Percentiles rank a stretch among this genome's conserved stretches.
phyloP scores from a whole-genome alignment of 2,797 vertebrate species.

The Hyperoplus immaculatus region DNA sequence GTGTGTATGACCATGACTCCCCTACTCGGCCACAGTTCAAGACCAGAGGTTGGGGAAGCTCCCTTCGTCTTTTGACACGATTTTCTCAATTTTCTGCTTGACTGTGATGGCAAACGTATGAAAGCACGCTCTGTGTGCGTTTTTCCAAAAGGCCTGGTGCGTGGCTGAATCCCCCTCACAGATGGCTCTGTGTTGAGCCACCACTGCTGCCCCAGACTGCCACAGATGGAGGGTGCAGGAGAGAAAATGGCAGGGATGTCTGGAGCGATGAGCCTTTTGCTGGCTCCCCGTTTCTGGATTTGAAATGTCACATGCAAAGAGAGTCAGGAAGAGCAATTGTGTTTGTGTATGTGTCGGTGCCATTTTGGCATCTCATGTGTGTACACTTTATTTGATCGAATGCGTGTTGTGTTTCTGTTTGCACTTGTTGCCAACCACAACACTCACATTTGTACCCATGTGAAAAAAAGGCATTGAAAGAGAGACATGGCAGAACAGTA shows the following conservation, averaged over 20 bases:
- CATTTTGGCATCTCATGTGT: slow-evolving; percentile 36
- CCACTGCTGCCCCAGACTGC: slow-evolving; percentile 51
- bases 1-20: slow-evolving; percentile 63
- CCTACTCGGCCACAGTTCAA: slow-evolving; percentile 57
- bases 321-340: slow-evolving; percentile 8
- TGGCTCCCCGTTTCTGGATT: slow-evolving; percentile 1
- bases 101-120: slow-evolving; percentile 66
- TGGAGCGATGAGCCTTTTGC: slow-evolving; percentile 21
- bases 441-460: slow-evolving; percentile 13
- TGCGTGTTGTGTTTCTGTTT: slow-evolving; percentile 42
- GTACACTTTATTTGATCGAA: slow-evolving; percentile 10
- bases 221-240: slow-evolving; percentile 56
- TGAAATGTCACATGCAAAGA: slow-evolving; percentile 33
- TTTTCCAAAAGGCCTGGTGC: slow-evolving; percentile 45
- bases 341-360: slow-evolving; percentile 27
- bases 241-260: slow-evolving; percentile 54
- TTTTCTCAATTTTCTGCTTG: slow-evolving; percentile 76
- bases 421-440: slow-evolving; percentile 30
- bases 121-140: slow-evolving; percentile 77
- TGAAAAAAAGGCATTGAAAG: slow-evolving; percentile 26
- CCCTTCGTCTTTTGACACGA: slow-evolving; percentile 62
- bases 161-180: slow-evolving; percentile 59
- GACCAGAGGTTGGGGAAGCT: slow-evolving; percentile 67
- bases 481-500: neutral
- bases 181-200: slow-evolving; percentile 66